phyloP scores from a whole-genome alignment of 2,888 invertebrate species.

The Drosophila ustulata region DNA sequence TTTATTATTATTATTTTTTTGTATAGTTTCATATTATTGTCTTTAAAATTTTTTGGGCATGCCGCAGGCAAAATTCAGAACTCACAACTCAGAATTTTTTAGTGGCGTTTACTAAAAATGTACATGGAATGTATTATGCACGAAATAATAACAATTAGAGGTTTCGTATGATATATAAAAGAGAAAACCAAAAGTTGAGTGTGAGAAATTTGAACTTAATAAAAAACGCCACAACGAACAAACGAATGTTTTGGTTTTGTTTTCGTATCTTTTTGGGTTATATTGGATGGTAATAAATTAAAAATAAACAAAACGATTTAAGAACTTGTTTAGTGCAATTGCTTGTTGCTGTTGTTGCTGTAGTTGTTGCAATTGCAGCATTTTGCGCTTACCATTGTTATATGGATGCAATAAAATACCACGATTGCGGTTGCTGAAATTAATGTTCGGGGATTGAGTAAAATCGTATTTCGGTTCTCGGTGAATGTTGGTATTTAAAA shows the following conservation, averaged over 20 bases:
- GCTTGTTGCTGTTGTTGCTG: conserved; percentile 55
- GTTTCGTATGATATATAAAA: conserved; percentile 6
- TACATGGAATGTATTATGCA: conserved; percentile 43
- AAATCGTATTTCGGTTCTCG: conserved; percentile 55
- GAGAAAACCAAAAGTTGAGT: background rate
- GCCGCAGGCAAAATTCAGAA: conserved; percentile 73
- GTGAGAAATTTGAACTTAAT: conserved; percentile 19
- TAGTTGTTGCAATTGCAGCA: conserved; percentile 72
- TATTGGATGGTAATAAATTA: conserved; percentile 12
- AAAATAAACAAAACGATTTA: conserved; percentile 24
- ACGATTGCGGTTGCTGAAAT: conserved; percentile 85
- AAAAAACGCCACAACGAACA: conserved; percentile 43
- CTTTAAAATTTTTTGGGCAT: conserved; percentile 46
- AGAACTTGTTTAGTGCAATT: conserved; percentile 62
- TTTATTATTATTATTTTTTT: conserved; percentile 6
- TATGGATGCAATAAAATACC: conserved; percentile 87
- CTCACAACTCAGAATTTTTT: conserved; percentile 63
- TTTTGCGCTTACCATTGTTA: conserved; percentile 87
- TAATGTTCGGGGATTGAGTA: conserved; percentile 79
- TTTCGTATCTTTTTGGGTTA: conserved; percentile 10
- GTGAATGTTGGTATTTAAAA: conserved; percentile 46
- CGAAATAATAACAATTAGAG: conserved; percentile 35
- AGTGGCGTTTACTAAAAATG: conserved; percentile 42
- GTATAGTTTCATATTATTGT: conserved; percentile 20
- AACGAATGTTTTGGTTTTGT: conserved; percentile 18